phyloP scores from a whole-genome alignment of 2,888 invertebrate species.

The Pediacus dermestoides region DNA sequence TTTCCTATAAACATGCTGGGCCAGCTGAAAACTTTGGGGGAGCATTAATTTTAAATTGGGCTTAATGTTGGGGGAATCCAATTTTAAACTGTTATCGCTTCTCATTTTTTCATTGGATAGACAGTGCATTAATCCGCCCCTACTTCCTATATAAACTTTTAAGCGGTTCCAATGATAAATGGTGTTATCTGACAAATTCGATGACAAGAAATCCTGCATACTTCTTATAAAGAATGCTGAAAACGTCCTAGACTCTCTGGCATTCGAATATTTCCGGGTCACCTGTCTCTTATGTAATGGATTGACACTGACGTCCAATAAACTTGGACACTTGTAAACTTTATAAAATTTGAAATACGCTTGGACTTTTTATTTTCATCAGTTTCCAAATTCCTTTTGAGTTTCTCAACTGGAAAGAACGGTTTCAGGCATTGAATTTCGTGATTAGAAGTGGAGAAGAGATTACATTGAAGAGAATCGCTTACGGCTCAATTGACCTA shows the following conservation, averaged over 20 bases:
- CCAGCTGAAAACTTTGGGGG: too few species aligned
- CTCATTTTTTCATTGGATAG: constrained; percentile 21
- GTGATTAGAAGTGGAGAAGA: too few species aligned
- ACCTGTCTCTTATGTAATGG: constrained; percentile 9
- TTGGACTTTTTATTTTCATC: too few species aligned
- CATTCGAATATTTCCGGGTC: constrained; percentile 12
- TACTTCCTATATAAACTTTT: constrained; percentile 13
- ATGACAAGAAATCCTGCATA: constrained; percentile 17
- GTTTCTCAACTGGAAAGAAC: too few species aligned
- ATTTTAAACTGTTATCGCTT: constrained; percentile 23
- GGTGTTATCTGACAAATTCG: constrained; percentile 20
- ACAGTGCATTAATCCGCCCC: constrained; percentile 24
- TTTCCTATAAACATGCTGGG: too few species aligned
- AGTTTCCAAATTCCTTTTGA: too few species aligned
- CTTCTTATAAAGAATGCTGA: constrained; percentile 4
- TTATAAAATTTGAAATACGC: too few species aligned
- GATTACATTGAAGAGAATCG: too few species aligned
- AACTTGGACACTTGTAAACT: constrained; percentile 11
- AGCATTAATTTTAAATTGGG: constrained; percentile 27
- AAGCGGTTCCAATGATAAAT: constrained; percentile 17
- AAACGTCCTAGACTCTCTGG: constrained; percentile 6
- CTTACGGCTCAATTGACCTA: too few species aligned
- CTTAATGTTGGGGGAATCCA: constrained; percentile 22
- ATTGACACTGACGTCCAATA: constrained; percentile 16
- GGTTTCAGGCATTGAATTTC: too few species aligned